Evolutionary conservation across 2,797 vertebrate genomes (phyloP).

Genomic region (Catostomus latipinnis): DNA sequence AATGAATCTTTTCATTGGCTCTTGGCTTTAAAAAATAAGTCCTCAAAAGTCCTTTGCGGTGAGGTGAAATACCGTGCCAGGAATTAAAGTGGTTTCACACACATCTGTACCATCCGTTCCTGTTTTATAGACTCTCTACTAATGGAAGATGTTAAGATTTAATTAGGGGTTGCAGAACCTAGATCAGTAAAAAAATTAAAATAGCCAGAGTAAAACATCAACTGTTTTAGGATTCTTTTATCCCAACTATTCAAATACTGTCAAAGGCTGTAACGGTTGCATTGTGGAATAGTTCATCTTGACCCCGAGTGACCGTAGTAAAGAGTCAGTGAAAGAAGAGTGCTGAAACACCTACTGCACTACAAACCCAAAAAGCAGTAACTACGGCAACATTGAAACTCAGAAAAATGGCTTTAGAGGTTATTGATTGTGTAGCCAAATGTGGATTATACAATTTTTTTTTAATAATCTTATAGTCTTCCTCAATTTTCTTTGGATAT

Average conservation of each 20-base stretch:
- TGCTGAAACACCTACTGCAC: neutral
- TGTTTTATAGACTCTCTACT: slow-evolving; percentile 43
- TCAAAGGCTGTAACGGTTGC: neutral
- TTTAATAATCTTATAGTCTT: no score
- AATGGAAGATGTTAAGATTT: slow-evolving; percentile 44
- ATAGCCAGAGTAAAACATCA: neutral
- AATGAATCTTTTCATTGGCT: slow-evolving; percentile 17
- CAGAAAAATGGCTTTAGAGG: no score
- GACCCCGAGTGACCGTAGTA: neutral
- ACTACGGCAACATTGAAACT: no score
- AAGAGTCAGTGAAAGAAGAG: neutral
- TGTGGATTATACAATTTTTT: no score
- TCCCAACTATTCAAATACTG: neutral
- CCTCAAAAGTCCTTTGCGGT: slow-evolving; percentile 20
- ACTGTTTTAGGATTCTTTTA: slow-evolving; percentile 18
- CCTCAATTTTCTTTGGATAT: no score
- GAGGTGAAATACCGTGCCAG: slow-evolving; percentile 10
- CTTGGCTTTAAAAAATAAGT: slow-evolving; percentile 9
- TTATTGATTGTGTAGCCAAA: no score
- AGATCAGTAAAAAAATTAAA: slow-evolving; percentile 16
- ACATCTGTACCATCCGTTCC: slow-evolving; percentile 9
- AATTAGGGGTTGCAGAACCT: slow-evolving; percentile 37
- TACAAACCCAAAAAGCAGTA: no score
- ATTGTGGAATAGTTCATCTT: neutral
- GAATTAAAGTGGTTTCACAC: slow-evolving; percentile 54